These are phyloP conservation scores for Isichthys henryi DNA, from an alignment of 2,113 vertebrate genomes.

Conservation along the genomic window DNA sequence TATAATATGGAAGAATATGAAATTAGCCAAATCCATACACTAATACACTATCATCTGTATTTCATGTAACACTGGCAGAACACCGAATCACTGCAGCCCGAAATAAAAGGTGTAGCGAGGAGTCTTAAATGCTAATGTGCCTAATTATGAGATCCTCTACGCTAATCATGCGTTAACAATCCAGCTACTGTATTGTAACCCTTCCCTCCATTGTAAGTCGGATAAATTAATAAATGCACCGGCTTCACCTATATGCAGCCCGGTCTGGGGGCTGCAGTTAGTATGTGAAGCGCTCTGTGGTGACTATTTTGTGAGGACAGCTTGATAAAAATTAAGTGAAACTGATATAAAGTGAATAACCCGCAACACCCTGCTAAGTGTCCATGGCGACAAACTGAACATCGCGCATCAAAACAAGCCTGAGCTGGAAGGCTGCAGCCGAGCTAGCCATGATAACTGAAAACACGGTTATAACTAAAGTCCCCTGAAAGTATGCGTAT, in stretches of 20 bases:
- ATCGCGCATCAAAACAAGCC: not conserved
- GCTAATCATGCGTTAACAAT: not conserved
- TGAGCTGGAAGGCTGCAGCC: not conserved
- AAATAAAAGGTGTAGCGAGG: not conserved
- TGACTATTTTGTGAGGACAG: not conserved
- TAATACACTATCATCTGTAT: not conserved
- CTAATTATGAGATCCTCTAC: not conserved
- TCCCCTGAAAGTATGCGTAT: not conserved
- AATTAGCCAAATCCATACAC: not conserved
- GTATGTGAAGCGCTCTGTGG: not conserved
- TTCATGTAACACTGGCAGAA: not conserved
- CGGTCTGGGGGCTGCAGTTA: not conserved
- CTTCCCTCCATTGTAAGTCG: not conserved
- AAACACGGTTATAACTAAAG: not conserved
- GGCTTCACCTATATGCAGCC: not conserved
- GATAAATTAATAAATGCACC: not conserved
- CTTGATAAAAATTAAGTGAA: not conserved
- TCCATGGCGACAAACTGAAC: not conserved
- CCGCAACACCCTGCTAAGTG: not conserved
- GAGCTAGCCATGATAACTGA: not conserved
- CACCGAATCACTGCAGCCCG: not conserved
- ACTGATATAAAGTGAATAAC: not conserved
- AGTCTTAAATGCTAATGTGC: not conserved
- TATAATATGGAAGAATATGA: not conserved
- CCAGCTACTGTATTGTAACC: not conserved